A percentile compares a stretch with the other conserved stretches of the same genome.
Evolutionary conservation across 1,140 invertebrate genomes (phyloP).

Genomic region (Diploscapter pachys): DNA sequence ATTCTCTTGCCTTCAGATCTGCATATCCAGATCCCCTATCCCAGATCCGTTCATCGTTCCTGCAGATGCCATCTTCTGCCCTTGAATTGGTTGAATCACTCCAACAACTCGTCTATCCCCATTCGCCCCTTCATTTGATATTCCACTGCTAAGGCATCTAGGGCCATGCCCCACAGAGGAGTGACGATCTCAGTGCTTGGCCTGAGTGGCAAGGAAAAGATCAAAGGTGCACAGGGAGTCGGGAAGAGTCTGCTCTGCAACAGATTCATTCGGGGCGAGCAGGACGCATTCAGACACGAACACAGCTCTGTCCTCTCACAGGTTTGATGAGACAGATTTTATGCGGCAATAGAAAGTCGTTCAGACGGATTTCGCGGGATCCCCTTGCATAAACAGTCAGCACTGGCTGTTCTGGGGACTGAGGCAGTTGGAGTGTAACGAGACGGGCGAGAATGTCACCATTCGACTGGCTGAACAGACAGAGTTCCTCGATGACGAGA

Average conservation of each 20-base stretch:
- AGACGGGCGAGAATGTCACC: conserved; percentile 67
- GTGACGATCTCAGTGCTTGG: conserved; percentile 80
- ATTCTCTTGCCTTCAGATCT: too few species aligned
- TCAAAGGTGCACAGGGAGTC: conserved; percentile 80
- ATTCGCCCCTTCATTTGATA: too few species aligned
- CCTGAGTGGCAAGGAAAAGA: conserved; percentile 85
- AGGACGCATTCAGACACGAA: conserved; percentile 76
- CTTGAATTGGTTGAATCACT: too few species aligned
- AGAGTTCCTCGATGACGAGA: conserved; percentile 96
- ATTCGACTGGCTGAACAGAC: conserved; percentile 96
- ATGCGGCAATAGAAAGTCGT: conserved; percentile 37
- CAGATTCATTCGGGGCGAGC: conserved; percentile 87
- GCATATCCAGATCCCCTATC: too few species aligned
- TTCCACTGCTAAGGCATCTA: too few species aligned
- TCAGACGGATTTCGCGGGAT: conserved; percentile 90
- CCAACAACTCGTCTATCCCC: too few species aligned
- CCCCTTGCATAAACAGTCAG: conserved; percentile 91
- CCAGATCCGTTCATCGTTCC: too few species aligned
- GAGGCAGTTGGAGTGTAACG: conserved; percentile 42
- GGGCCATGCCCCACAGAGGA: too few species aligned
- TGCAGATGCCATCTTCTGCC: too few species aligned
- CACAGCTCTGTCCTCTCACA: conserved; percentile 50
- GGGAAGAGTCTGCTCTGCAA: conserved; percentile 97
- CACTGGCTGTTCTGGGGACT: conserved; percentile 99
- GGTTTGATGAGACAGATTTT: conserved; percentile 24